Conservation (phyloP, 2,888 invertebrate genomes). For the Eledona agricola region DNA sequence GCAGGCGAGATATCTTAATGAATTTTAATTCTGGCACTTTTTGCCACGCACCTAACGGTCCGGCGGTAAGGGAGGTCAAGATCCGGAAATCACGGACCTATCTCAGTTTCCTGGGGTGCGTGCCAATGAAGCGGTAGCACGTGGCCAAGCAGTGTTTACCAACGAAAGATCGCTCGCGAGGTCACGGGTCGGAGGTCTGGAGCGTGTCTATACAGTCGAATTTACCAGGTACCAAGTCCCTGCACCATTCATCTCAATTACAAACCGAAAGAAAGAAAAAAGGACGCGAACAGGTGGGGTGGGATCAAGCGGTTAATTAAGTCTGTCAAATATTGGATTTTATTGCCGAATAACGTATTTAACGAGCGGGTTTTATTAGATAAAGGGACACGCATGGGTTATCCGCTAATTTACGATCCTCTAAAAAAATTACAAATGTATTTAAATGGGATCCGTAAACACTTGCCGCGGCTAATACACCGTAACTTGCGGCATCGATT, state of each 20-base stretch:
- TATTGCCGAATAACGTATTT: conserved; percentile 21
- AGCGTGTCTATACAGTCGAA: conserved; percentile 20
- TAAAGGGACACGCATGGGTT: conserved; percentile 22
- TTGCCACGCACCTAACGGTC: too few species aligned
- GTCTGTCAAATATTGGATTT: conserved; percentile 23
- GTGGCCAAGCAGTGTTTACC: conserved; percentile 36
- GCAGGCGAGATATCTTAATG: conserved; percentile 1
- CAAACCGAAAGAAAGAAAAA: conserved; percentile 5
- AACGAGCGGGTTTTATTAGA: conserved; percentile 22
- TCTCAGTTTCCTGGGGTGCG: conserved; percentile 28
- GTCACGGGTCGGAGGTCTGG: conserved; percentile 31
- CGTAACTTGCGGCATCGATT: background rate
- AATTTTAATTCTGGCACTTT: too few species aligned
- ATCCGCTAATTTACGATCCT: conserved; percentile 13
- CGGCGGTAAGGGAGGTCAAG: background rate
- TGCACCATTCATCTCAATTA: conserved; percentile 23
- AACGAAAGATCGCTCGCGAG: conserved; percentile 31
- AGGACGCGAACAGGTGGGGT: background rate
- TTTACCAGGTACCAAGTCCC: conserved; percentile 14
- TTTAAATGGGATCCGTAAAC: conserved; percentile 6
- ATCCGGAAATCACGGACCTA: conserved; percentile 3
- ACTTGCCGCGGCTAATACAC: background rate
- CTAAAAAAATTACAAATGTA: conserved; percentile 8
- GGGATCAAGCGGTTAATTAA: conserved; percentile 19
- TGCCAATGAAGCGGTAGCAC: conserved; percentile 30